phyloP scores from a whole-genome alignment of 2,888 invertebrate species.

The Hydroisotoma schaefferi region DNA sequence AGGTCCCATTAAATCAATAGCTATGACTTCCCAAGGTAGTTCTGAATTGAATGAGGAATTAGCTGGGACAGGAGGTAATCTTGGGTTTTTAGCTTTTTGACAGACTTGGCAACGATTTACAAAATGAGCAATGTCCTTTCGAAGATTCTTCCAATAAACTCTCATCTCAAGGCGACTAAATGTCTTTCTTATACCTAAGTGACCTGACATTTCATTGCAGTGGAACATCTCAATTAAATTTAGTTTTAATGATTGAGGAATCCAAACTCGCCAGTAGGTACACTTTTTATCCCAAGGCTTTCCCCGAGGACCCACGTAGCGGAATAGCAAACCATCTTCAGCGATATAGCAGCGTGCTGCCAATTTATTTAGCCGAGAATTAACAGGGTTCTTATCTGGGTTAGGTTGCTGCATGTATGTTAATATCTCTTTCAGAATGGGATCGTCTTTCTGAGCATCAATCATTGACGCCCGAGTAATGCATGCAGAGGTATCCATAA shows the following conservation, averaged over 20 bases:
- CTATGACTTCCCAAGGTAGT: slow-evolving; percentile 17
- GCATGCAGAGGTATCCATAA: background rate
- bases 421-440: background rate
- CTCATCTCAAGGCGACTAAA: slow-evolving; percentile 14
- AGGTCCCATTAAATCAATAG: slow-evolving; percentile 25
- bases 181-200: slow-evolving; percentile 28
- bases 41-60: slow-evolving; percentile 5
- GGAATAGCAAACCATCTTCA: slow-evolving; percentile 17
- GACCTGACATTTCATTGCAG: slow-evolving; percentile 2
- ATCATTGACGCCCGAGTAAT: slow-evolving; percentile 4
- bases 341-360: background rate
- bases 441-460: slow-evolving; percentile 8
- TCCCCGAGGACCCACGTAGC: slow-evolving; percentile 16
- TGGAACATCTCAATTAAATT: slow-evolving; percentile 14
- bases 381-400: background rate
- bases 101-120: slow-evolving; percentile 15
- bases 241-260: slow-evolving; percentile 8
- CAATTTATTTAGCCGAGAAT: background rate
- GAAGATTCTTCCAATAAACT: slow-evolving; percentile 17
- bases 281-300: slow-evolving; percentile 28
- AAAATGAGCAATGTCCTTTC: slow-evolving; percentile 8
- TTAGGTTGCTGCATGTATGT: background rate
- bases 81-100: slow-evolving; percentile 11
- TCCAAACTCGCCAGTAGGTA: slow-evolving; percentile 18
- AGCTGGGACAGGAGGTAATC: slow-evolving; percentile 12